Base-by-base conservation (phyloP, 2,888 invertebrate genomes). In the Hermaeophaga mercurialis region DNA sequence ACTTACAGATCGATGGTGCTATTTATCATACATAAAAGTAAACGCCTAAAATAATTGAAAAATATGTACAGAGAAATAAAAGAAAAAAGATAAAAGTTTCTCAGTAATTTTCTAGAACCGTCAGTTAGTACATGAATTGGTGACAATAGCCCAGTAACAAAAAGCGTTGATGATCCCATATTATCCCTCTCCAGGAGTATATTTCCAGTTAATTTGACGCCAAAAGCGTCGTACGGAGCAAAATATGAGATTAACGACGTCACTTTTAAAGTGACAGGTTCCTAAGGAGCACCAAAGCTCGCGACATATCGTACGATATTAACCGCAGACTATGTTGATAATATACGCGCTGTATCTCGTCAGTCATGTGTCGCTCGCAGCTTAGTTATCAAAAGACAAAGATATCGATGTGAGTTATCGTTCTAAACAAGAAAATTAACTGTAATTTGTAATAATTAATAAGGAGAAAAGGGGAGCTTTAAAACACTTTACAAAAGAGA, bases 51-150 rank as follows among this genome's bases (percentile, higher is more conserved):
- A n/a, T n/a, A n/a, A n/a, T n/a, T n/a, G n/a, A n/a, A n/a, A n/a
- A n/a, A n/a, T n/a, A n/a, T n/a, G n/a, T n/a, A n/a, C n/a, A n/a
- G n/a, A n/a, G n/a, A n/a, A n/a, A n/a, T n/a, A n/a, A n/a, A n/a
- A n/a, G n/a, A n/a, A n/a, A n/a, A n/a, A n/a, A n/a, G n/a, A 81
- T 73, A 8, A 80, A 80, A 63, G 76, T 79, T 71, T 85, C 85
- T 70, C 82, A 80, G 1, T n/a, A n/a, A n/a, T n/a, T n/a, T n/a
- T n/a, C n/a, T n/a, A n/a, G n/a, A n/a, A n/a, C n/a, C n/a, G n/a
- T n/a, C n/a, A n/a, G n/a, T n/a, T n/a, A n/a, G n/a, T n/a, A 15
- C n/a, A 31, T 45, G 11, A 45, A 8, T 17, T 24, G 12, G 12
- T 41, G 18, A 26, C 38, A 14, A 18, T 15, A 53, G 15, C 41